Conservation (phyloP, 2,888 invertebrate genomes). For the Marasmarcha lunaedactyla region DNA sequence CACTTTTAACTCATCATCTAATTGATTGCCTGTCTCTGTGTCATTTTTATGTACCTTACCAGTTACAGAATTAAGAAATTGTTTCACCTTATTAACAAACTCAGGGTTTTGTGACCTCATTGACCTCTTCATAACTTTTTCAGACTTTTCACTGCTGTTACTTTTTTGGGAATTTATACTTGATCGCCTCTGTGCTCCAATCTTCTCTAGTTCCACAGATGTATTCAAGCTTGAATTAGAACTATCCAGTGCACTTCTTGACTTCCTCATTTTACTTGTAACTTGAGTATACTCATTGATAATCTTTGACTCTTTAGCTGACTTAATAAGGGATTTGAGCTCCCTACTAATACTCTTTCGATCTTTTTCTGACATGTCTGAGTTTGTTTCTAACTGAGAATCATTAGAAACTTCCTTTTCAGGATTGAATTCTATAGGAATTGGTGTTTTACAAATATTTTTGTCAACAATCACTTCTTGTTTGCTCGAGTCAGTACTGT, state of each 20-base stretch:
- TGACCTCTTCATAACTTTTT: conserved; percentile 49
- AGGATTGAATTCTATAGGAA: conserved; percentile 18
- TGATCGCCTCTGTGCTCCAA: conserved; percentile 32
- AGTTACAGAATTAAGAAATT: conserved; percentile 69
- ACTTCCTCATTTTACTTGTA: conserved; percentile 59
- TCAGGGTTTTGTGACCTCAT: conserved; percentile 75
- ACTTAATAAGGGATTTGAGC: conserved; percentile 72
- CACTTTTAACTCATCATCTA: conserved; percentile 27
- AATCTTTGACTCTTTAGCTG: conserved; percentile 77
- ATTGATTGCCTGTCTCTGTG: conserved; percentile 27
- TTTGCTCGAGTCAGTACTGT: conserved; percentile 6
- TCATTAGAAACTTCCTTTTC: conserved; percentile 37
- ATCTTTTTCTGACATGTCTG: conserved; percentile 42
- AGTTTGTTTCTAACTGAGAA: conserved; percentile 29
- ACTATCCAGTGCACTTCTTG: conserved; percentile 51
- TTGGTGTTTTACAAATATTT: conserved; percentile 8
- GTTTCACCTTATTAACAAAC: conserved; percentile 72
- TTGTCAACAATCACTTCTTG: conserved; percentile 11
- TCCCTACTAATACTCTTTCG: conserved; percentile 66
- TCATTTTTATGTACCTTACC: conserved; percentile 32
- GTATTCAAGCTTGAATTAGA: conserved; percentile 50
- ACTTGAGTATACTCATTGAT: conserved; percentile 70
- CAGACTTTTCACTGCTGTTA: conserved; percentile 46
- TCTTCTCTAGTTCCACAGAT: conserved; percentile 40
- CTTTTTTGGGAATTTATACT: conserved; percentile 47